These are phyloP conservation scores for Trypoxylon attenuatum DNA, from an alignment of 2,888 invertebrate species.

Conservation along the genomic window DNA sequence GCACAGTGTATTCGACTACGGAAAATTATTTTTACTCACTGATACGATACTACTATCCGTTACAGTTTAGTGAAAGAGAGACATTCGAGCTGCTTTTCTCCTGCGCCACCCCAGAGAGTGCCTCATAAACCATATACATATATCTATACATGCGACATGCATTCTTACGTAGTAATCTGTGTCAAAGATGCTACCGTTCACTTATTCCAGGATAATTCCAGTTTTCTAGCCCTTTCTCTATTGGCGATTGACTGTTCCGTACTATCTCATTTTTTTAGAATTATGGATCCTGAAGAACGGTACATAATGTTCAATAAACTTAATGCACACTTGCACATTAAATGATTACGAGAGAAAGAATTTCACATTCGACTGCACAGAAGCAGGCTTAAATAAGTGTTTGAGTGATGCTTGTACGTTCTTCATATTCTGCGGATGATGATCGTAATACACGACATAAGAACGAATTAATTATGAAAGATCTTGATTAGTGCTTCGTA, in stretches of 20 bases:
- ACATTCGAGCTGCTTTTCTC: conserved; percentile 19
- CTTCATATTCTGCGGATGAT: conserved; percentile 12
- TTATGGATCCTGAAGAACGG: no score
- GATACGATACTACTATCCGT: conserved; percentile 16
- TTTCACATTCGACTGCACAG: no score
- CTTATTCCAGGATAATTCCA: conserved; percentile 23
- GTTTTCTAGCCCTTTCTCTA: background rate
- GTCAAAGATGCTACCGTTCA: conserved; percentile 19
- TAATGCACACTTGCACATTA: no score
- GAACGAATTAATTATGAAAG: conserved; percentile 21
- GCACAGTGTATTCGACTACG: background rate
- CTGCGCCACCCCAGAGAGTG: conserved; percentile 19
- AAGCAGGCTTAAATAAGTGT: no score
- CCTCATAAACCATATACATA: conserved; percentile 7
- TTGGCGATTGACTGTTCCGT: no score
- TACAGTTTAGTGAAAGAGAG: conserved; percentile 32
- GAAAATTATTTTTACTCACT: background rate
- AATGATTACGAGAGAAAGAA: no score
- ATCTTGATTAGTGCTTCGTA: conserved; percentile 22
- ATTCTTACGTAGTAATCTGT: conserved; percentile 19
- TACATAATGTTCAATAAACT: no score
- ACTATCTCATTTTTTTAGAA: no score
- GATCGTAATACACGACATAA: conserved; percentile 29
- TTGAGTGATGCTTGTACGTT: conserved; percentile 4
- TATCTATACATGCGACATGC: conserved; percentile 31